A percentile compares a stretch with the other conserved stretches of the same genome.
These are phyloP conservation scores for Philaethria dido DNA, from an alignment of 2,888 invertebrate genomes.

Conservation along the genomic window DNA sequence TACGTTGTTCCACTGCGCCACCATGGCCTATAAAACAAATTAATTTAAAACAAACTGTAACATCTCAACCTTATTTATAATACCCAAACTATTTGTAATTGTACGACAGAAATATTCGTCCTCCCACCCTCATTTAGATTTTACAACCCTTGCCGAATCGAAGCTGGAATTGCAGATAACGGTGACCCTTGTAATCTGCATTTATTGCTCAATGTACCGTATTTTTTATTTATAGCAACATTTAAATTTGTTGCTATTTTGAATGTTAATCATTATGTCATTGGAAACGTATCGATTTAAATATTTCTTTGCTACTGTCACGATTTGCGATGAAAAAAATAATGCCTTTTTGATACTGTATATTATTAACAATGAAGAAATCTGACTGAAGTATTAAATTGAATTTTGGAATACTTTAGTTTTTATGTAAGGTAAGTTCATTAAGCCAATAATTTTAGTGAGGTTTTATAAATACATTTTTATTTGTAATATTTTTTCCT, in stretches of 20 bases:
- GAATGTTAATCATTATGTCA: background rate
- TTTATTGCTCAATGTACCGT: constrained; percentile 27
- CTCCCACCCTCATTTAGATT: constrained; percentile 21
- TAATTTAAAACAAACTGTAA: background rate
- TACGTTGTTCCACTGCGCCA: no score
- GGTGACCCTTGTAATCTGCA: constrained; percentile 28
- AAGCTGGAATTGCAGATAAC: constrained; percentile 30
- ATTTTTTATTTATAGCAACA: constrained; percentile 5
- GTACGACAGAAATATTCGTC: constrained; percentile 10
- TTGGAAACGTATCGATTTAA: no score
- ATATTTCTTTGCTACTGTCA: no score
- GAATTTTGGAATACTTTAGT: no score
- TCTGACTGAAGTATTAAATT: no score
- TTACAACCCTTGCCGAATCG: constrained; percentile 28
- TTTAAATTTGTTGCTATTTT: constrained; percentile 1
- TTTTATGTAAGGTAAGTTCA: no score
- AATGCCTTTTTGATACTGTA: no score
- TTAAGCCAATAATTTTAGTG: no score
- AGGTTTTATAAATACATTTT: no score
- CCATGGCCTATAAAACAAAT: background rate
- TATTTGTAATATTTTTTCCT: no score
- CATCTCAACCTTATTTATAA: background rate
- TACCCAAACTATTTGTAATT: constrained; percentile 18
- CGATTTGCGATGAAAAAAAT: no score
- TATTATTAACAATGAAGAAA: no score